Conservation (phyloP, 2,113 vertebrate genomes). For the Brachyhypopomus occidentalis region DNA sequence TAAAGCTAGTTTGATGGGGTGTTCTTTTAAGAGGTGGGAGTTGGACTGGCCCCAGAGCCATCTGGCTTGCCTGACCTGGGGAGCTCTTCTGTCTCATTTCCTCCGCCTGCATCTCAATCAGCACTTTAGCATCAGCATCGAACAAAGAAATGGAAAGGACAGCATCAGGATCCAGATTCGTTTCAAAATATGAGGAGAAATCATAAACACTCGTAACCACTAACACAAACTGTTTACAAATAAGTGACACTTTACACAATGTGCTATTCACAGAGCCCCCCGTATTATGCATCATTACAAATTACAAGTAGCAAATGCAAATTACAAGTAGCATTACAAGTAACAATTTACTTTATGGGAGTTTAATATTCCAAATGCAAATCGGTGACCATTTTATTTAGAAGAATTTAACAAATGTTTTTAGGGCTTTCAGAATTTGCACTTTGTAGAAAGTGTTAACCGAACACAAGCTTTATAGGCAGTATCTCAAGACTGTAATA, state of each 20-base stretch:
- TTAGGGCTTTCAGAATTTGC: not conserved
- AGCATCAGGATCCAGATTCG: constrained; percentile 55
- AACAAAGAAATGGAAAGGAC: constrained; percentile 65
- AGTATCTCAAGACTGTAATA: not conserved
- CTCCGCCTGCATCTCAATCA: constrained; percentile 84
- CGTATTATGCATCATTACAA: not conserved
- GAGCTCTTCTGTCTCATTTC: constrained; percentile 80
- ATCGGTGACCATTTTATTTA: not conserved
- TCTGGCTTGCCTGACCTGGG: constrained; percentile 72
- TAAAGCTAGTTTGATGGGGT: constrained; percentile 15
- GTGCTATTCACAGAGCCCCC: constrained; percentile 23
- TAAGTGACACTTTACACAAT: constrained; percentile 47
- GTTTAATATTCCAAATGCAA: not conserved
- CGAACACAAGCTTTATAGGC: constrained; percentile 15
- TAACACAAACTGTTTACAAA: constrained; percentile 3
- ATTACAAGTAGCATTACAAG: no score
- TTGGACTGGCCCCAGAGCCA: constrained; percentile 22
- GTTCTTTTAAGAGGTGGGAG: constrained; percentile 36
- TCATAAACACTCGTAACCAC: constrained; percentile 23
- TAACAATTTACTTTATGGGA: not conserved
- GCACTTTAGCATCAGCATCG: constrained; percentile 69
- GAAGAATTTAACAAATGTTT: not conserved
- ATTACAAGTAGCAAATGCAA: no score
- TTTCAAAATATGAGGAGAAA: constrained; percentile 56
- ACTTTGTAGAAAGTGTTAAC: constrained; percentile 50